Evolutionary conservation across 2,113 vertebrate genomes (phyloP).

Genomic region (Aspidoscelis tigris): DNA sequence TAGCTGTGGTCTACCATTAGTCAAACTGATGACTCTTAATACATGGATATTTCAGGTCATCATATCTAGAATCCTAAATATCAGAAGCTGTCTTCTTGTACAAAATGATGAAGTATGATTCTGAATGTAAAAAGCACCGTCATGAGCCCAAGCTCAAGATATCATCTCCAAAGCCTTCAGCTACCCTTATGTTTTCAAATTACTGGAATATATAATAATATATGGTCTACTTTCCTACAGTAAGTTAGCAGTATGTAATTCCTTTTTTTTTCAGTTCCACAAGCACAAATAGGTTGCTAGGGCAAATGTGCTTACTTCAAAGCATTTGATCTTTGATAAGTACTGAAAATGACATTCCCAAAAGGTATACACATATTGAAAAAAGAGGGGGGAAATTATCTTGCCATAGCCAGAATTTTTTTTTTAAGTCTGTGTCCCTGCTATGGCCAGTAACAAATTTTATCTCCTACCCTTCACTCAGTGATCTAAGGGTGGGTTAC

Average conservation of each 20-base stretch:
- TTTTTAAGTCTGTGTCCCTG: too few relatives aligned
- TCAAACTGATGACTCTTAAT: slow-evolving; percentile 76
- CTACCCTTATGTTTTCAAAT: slow-evolving; percentile 41
- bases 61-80: slow-evolving; percentile 71
- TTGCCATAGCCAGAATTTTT: neutral
- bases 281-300: neutral
- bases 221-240: slow-evolving; percentile 19
- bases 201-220: slow-evolving; percentile 33
- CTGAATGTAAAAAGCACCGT: slow-evolving; percentile 49
- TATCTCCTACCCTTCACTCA: neutral
- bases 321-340: neutral
- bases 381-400: neutral
- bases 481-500: neutral
- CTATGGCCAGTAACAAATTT: neutral
- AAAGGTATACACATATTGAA: neutral
- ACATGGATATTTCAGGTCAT: slow-evolving; percentile 69
- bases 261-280: slow-evolving; percentile 18
- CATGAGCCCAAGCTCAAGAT: slow-evolving; percentile 35
- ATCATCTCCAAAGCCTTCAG: slow-evolving; percentile 18
- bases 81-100: slow-evolving; percentile 66
- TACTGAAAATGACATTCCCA: neutral
- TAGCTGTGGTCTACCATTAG: slow-evolving; percentile 70
- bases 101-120: slow-evolving; percentile 52
- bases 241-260: slow-evolving; percentile 25
- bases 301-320: neutral